These are phyloP conservation scores for Micromussa lordhowensis DNA, from an alignment of 92 coral and sea anemone genomes.

Conservation along the genomic window DNA sequence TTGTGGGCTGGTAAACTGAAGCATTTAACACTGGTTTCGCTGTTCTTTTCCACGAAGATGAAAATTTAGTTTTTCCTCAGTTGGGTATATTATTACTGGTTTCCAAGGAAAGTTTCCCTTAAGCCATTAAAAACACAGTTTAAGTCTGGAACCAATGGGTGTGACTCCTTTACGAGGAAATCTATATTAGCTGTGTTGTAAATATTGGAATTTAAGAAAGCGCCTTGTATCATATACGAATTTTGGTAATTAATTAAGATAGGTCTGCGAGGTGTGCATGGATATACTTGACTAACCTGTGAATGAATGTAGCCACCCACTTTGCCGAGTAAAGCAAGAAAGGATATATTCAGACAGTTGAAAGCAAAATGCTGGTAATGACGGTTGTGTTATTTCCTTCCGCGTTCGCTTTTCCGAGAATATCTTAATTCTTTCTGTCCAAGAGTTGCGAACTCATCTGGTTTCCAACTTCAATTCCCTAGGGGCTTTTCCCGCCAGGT, in stretches of 20 bases:
- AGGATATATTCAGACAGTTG: no score
- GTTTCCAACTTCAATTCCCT: not conserved
- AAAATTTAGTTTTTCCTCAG: not conserved
- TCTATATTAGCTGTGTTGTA: not conserved
- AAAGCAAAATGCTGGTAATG: no score
- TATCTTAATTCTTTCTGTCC: not conserved
- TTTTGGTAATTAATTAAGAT: not conserved
- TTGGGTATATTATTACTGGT: not conserved
- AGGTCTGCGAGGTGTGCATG: no score
- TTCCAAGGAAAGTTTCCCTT: not conserved
- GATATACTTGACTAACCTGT: no score
- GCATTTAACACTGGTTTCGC: not conserved
- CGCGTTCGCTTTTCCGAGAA: slow-evolving; percentile 9
- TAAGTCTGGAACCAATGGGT: not conserved
- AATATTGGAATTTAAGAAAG: not conserved
- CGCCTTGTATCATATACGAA: not conserved
- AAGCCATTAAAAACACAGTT: not conserved
- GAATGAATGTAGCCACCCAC: no score
- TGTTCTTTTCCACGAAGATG: slow-evolving; percentile 5
- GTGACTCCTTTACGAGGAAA: not conserved
- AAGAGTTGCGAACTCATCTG: not conserved
- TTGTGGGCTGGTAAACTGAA: not conserved
- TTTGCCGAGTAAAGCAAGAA: no score
- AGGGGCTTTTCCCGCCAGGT: slow-evolving; percentile 9
- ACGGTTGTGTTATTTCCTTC: not conserved